A percentile compares a stretch with the other conserved stretches of the same genome.
Conservation (phyloP, 92 coral and sea anemone species). For the Porites rus region DNA sequence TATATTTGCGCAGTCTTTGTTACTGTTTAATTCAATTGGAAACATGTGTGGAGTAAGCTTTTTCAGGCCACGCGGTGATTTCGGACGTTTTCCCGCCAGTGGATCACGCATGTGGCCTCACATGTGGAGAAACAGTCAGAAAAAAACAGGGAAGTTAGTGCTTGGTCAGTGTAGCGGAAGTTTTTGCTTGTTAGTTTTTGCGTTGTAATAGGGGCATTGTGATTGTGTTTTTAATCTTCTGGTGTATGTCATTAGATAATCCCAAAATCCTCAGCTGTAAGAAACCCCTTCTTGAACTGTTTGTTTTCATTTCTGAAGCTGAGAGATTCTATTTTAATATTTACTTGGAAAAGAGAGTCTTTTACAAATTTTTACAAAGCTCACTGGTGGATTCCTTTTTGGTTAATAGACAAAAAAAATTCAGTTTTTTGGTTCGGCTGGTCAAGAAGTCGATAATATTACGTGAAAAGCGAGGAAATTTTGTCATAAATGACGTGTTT, state of each 20-base stretch:
- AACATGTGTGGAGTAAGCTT: background rate
- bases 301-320: background rate
- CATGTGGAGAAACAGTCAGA: no score
- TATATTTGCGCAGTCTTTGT: no score
- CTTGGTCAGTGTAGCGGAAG: background rate
- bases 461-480: background rate
- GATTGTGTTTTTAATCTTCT: no score
- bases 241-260: no score
- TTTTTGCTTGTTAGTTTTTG: background rate
- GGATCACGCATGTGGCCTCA: no score
- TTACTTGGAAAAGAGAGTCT: background rate
- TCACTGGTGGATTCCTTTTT: no score
- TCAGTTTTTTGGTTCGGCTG: background rate
- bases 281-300: background rate
- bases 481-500: background rate
- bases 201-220: no score
- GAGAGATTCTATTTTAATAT: background rate
- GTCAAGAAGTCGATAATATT: background rate
- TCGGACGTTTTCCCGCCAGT: background rate
- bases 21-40: no score
- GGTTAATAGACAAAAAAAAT: no score
- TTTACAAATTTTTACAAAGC: background rate
- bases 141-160: background rate
- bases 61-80: background rate
- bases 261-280: no score